Percentiles rank a stretch among this genome's conserved stretches.
Conservation (phyloP, 2,797 vertebrate genomes). For the Coregonus sp. region DNA sequence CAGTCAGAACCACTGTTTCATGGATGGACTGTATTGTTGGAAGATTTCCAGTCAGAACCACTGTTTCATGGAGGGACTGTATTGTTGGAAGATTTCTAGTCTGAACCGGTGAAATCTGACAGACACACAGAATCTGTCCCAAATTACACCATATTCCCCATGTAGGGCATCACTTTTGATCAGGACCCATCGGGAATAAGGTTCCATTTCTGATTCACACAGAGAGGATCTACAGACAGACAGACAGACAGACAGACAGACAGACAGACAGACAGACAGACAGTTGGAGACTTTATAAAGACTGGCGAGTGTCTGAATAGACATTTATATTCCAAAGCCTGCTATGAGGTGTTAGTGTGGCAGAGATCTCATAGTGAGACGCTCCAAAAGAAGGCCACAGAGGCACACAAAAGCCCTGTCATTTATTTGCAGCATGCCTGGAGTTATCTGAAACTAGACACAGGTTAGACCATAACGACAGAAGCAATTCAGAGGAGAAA, state of each 20-base stretch:
- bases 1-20: neutral
- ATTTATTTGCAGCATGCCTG: constrained; percentile 5
- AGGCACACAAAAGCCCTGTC: neutral
- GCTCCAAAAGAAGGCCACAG: neutral
- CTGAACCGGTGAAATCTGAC: too few species aligned
- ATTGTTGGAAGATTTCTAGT: too few species aligned
- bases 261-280: neutral
- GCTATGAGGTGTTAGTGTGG: neutral
- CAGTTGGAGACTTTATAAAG: constrained; percentile 15
- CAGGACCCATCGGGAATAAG: too few species aligned
- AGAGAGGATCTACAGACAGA: neutral
- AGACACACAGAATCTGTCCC: too few species aligned
- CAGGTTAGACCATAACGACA: constrained; percentile 40
- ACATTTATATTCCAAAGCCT: neutral
- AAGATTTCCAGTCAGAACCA: too few species aligned
- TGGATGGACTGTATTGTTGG: too few species aligned
- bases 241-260: neutral
- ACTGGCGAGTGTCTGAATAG: constrained; percentile 3
- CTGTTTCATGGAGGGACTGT: too few species aligned
- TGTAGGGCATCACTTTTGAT: too few species aligned
- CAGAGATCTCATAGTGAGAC: neutral
- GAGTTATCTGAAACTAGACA: constrained; percentile 33
- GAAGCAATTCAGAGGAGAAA: neutral
- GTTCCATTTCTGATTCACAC: neutral
- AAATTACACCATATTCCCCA: too few species aligned